These are phyloP conservation scores for Parnassius glacialis DNA, from an alignment of 2,888 invertebrate genomes.

Conservation along the genomic window DNA sequence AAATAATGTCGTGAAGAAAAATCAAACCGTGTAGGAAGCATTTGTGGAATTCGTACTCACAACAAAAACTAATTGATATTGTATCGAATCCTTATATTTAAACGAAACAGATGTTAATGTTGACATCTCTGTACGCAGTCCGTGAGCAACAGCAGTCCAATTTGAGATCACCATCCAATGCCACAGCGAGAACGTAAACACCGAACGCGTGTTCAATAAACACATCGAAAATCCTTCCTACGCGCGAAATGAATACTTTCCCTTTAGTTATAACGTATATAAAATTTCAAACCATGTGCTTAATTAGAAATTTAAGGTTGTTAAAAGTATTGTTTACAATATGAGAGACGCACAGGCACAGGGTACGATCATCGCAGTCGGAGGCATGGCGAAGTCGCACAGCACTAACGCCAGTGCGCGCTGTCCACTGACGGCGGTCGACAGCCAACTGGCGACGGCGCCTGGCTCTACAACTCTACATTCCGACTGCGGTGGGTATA, in stretches of 20 bases:
- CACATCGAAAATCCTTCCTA: constrained; percentile 39
- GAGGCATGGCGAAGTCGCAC: constrained; percentile 71
- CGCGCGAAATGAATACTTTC: constrained; percentile 6
- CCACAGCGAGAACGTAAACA: constrained; percentile 74
- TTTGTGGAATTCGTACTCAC: constrained; percentile 19
- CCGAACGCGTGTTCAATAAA: constrained; percentile 59
- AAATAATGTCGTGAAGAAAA: not conserved
- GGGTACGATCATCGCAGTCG: constrained; percentile 77
- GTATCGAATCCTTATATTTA: constrained; percentile 21
- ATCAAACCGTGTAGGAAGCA: constrained; percentile 9
- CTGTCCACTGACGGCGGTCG: constrained; percentile 70
- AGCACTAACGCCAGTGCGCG: constrained; percentile 55
- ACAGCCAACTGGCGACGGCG: constrained; percentile 67
- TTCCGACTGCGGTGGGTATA: constrained; percentile 56
- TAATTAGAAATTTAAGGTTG: constrained; percentile 2
- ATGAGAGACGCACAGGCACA: constrained; percentile 72
- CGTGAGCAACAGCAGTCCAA: constrained; percentile 63
- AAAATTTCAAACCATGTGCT: not conserved
- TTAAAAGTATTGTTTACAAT: constrained; percentile 39
- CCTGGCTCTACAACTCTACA: constrained; percentile 40
- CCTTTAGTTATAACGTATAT: not conserved
- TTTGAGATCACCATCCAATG: constrained; percentile 67
- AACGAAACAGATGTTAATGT: constrained; percentile 45
- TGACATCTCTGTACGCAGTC: constrained; percentile 51
- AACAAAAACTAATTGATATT: constrained; percentile 16